Percentiles rank a stretch among this genome's conserved stretches.
phyloP scores from a whole-genome alignment of 23 tunicate genomes.

The Oikopleura dioica region DNA sequence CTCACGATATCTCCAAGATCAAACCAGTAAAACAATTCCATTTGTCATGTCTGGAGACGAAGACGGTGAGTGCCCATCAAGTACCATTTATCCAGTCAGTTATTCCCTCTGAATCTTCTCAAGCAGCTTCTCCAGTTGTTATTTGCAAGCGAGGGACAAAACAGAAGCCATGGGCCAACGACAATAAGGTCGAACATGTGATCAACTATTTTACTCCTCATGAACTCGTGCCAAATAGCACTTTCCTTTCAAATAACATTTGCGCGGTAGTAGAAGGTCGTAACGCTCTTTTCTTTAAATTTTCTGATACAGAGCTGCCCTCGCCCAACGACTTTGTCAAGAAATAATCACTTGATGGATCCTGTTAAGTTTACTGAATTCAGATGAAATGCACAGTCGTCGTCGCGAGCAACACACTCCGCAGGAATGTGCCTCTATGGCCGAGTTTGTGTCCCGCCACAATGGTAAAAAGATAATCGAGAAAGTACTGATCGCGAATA shows the following conservation, averaged over 20 bases:
- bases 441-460: not conserved
- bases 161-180: not conserved
- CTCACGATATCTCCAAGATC: not conserved
- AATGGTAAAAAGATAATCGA: not conserved
- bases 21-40: not conserved
- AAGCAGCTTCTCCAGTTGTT: not conserved
- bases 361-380: not conserved
- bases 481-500: conserved; percentile 38
- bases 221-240: not conserved
- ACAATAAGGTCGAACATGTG: not conserved
- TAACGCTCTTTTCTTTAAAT: not conserved
- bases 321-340: conserved; percentile 13
- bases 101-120: no score
- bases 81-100: no score
- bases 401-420: not conserved
- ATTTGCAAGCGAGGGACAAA: not conserved
- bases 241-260: not conserved
- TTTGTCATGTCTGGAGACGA: not conserved
- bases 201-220: not conserved
- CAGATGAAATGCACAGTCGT: not conserved
- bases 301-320: not conserved
- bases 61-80: not conserved
- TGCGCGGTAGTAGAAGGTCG: not conserved
- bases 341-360: not conserved
- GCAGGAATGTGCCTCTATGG: not conserved